phyloP scores from a whole-genome alignment of 2,888 invertebrate species.

The Philereme vetulata region DNA sequence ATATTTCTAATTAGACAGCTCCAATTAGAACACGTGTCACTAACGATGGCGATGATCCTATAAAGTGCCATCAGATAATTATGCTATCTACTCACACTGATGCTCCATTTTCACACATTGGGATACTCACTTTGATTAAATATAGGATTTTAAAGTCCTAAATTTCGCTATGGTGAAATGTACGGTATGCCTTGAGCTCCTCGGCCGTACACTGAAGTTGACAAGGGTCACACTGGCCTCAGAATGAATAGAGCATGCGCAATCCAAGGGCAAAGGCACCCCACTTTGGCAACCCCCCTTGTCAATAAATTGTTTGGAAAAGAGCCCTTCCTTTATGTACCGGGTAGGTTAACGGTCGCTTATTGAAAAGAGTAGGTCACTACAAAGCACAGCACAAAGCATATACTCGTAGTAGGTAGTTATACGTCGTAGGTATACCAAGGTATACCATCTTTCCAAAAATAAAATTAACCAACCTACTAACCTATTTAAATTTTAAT shows the following conservation, averaged over 20 bases:
- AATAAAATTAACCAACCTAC: too few relatives aligned
- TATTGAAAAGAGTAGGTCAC: slow-evolving; percentile 1
- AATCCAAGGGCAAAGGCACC: slow-evolving; percentile 55
- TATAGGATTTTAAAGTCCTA: slow-evolving; percentile 76
- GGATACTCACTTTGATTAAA: slow-evolving; percentile 70
- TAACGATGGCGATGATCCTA: slow-evolving; percentile 8
- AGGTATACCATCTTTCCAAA: too few relatives aligned
- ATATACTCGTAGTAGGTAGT: too few relatives aligned
- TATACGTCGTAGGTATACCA: too few relatives aligned
- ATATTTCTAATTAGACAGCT: slow-evolving; percentile 34
- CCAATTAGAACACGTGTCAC: slow-evolving; percentile 44
- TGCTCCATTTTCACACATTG: slow-evolving; percentile 10
- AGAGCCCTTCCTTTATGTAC: slow-evolving; percentile 28
- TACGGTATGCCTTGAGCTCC: slow-evolving; percentile 54
- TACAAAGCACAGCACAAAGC: too few relatives aligned
- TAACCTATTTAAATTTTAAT: too few relatives aligned
- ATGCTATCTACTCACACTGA: slow-evolving; percentile 7
- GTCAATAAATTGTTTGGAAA: slow-evolving; percentile 50
- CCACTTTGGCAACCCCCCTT: slow-evolving; percentile 62
- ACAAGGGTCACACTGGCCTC: slow-evolving; percentile 60
- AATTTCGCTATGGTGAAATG: slow-evolving; percentile 44
- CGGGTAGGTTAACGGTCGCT: slow-evolving; percentile 15
- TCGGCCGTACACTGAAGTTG: slow-evolving; percentile 74
- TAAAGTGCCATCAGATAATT: slow-evolving; percentile 5
- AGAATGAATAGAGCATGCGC: slow-evolving; percentile 76